Conservation (phyloP, 2,113 vertebrate species). For the Phylloscopus trochilus region DNA sequence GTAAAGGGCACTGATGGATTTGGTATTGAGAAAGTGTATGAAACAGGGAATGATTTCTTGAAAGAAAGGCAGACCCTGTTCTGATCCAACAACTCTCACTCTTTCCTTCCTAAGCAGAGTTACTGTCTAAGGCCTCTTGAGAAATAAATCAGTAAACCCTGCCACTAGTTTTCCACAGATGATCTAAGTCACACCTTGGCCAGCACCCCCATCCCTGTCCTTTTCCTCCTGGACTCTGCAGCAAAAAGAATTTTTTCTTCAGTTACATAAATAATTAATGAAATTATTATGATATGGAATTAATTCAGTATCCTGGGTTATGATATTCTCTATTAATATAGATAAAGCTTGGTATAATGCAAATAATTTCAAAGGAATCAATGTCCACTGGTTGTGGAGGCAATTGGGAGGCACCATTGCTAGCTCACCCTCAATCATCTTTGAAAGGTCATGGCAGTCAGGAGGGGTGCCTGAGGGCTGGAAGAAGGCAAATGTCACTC, state of each 20-base stretch:
- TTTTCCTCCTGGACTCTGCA: neutral
- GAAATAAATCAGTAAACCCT: neutral
- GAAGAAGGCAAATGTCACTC: neutral
- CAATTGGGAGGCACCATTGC: neutral
- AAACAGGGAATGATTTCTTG: neutral
- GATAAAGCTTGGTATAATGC: neutral
- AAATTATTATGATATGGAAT: neutral
- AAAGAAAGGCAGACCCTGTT: neutral
- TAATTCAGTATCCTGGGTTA: neutral
- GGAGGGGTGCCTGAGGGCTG: neutral
- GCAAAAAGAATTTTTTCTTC: neutral
- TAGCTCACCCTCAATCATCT: neutral
- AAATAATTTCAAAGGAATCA: neutral
- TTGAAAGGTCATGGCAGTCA: neutral
- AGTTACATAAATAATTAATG: neutral
- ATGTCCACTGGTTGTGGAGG: neutral
- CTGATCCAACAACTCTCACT: neutral
- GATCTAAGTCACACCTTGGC: neutral
- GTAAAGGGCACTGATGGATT: neutral
- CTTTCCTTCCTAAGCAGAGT: neutral
- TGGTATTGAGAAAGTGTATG: neutral
- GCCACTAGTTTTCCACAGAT: neutral
- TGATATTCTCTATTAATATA: neutral
- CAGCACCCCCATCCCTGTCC: neutral
- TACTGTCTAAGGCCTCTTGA: neutral